Conservation (phyloP, 2,113 vertebrate genomes). For the Eulacestoma nigropectus region DNA sequence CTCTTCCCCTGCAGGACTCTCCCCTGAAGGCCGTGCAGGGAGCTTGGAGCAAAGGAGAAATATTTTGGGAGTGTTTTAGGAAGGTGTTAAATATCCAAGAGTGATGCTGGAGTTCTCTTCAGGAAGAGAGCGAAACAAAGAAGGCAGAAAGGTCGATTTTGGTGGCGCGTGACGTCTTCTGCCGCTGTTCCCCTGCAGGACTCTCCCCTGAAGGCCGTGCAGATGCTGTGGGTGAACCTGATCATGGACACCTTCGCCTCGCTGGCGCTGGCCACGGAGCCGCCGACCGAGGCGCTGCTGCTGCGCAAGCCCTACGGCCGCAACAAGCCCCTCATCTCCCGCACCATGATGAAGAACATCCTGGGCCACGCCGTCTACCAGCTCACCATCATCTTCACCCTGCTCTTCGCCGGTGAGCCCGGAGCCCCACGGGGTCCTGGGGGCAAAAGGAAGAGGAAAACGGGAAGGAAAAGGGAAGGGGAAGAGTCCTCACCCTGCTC, state of each 20-base stretch:
- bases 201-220: constrained; percentile 94
- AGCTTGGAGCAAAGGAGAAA: neutral
- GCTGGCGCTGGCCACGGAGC: constrained; percentile 92
- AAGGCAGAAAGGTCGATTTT: neutral
- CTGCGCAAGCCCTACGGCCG: constrained; percentile 89
- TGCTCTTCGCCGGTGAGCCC: constrained; percentile 88
- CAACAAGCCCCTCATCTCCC: constrained; percentile 94
- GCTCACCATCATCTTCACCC: constrained; percentile 88
- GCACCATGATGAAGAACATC: constrained; percentile 99
- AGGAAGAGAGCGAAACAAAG: neutral
- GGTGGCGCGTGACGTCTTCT: too few species aligned
- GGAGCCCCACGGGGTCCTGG: too few species aligned
- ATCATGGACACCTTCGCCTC: constrained; percentile 99
- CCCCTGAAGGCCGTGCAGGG: neutral
- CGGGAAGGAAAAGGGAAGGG: too few species aligned
- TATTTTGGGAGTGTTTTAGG: too few species aligned
- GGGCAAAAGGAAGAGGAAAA: too few species aligned
- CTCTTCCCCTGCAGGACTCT: too few species aligned
- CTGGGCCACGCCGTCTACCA: constrained; percentile 92
- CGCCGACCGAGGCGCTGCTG: constrained; percentile 86
- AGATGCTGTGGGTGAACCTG: constrained; percentile 99
- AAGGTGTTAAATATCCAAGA: neutral
- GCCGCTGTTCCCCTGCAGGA: constrained; percentile 44
- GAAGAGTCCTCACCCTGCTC: neutral
- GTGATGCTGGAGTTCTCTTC: rapidly evolving